Evolutionary conservation across 2,797 vertebrate genomes (phyloP), one percentile per base, ranked within the genome.

Genomic region (Poliocrania exsul): DNA sequence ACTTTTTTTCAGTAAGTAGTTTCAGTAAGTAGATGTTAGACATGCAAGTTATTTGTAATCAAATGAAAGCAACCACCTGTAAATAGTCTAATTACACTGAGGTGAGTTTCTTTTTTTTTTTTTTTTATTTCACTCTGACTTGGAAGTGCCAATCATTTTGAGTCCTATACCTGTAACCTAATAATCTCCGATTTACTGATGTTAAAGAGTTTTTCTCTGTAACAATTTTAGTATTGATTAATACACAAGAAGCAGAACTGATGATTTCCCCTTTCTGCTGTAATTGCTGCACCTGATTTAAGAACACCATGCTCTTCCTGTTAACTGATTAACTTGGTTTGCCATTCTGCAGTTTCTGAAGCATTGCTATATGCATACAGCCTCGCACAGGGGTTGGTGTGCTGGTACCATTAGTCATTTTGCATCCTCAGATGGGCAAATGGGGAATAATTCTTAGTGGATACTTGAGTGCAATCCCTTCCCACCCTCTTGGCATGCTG

Each of bases 401-500:
- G 35, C 21, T 33, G 6, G 29, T 35, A 19, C 9, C 5, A 0
- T 51, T 56, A 13, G 14, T 13, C 16, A 2, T 18, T 37, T 77
- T 47, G 23, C 23, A 58, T 60, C 23, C 37, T 75, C 10, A 49
- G 47, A 15, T 10, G 31, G 67, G 17, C 12, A 33, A 47, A 58
- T 6, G 23, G 33, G 58, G 7, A 42, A 29, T 28, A 15, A 46
- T 17, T 46, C 42, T 51, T 88, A 33, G 31, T 67, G 47, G 15
- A 56, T 47, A 20, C 33, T 33, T 6, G 6, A 26, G 18, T 37
- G 28, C 0, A 1, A 6, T 24, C 2, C 0, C 14, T 37, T 73
- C 35, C 28, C 31, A 60, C 8, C 16, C 7, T 54, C 14, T 65
- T 56, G 35, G 53, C 16, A 49, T 64, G 20, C 16, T 38, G 70